Evolutionary conservation across 1,140 invertebrate species (phyloP).

Genomic region (Lepidotrigona ventralis): DNA sequence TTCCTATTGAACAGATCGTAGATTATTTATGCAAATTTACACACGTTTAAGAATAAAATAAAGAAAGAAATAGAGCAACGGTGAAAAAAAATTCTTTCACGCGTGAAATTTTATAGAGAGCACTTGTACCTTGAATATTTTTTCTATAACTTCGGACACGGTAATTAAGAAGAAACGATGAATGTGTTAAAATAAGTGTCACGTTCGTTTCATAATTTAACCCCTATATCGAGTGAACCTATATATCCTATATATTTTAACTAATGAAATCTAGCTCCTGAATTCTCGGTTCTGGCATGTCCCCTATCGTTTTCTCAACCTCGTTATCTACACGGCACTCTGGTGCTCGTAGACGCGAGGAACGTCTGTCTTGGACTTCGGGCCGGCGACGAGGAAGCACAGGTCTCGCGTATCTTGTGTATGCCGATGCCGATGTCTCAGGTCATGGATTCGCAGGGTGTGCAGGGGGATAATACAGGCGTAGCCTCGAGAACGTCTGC

Average conservation of each 20-base stretch:
- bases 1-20: no score
- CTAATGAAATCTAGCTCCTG: neutral
- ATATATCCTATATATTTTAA: neutral
- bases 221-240: no score
- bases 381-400: neutral
- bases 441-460: slow-evolving; percentile 58
- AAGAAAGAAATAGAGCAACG: no score
- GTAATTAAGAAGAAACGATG: neutral
- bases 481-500: slow-evolving; percentile 68
- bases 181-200: neutral
- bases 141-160: no score
- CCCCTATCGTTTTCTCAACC: neutral
- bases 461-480: slow-evolving; percentile 61
- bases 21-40: no score
- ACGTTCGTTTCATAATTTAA: neutral
- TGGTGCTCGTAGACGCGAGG: neutral
- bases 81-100: no score
- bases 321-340: neutral
- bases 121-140: no score
- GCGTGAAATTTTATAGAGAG: no score
- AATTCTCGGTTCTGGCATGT: neutral
- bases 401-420: slow-evolving; percentile 15
- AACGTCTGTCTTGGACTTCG: neutral
- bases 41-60: no score
- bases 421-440: slow-evolving; percentile 37